These are phyloP conservation scores for Eulimnadia texana DNA, from an alignment of 1,140 invertebrate genomes.

Conservation along the genomic window DNA sequence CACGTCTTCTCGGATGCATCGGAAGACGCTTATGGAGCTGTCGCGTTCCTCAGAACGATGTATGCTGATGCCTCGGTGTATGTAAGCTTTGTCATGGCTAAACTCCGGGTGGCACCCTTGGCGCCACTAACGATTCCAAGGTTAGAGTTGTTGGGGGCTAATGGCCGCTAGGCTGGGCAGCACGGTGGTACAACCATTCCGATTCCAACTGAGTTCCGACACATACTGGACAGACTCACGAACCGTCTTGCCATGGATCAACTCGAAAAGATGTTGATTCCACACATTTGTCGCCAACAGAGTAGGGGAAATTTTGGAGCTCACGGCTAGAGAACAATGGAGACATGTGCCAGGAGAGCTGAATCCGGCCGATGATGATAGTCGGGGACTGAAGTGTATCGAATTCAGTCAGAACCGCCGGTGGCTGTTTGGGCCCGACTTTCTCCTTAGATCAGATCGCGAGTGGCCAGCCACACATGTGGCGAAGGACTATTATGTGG, in stretches of 20 bases:
- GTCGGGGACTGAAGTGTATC: not conserved
- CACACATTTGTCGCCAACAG: slow-evolving; percentile 19
- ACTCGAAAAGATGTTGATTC: slow-evolving; percentile 10
- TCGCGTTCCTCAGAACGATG: slow-evolving; percentile 3
- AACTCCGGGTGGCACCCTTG: slow-evolving; percentile 13
- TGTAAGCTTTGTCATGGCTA: not conserved
- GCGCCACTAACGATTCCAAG: slow-evolving; percentile 13
- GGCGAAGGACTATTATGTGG: no score
- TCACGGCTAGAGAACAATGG: slow-evolving; percentile 16
- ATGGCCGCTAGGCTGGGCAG: slow-evolving; percentile 9
- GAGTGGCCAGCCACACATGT: no score
- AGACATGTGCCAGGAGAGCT: slow-evolving; percentile 17
- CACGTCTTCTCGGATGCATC: slow-evolving; percentile 18
- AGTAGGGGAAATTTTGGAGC: slow-evolving; percentile 20
- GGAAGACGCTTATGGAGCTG: slow-evolving; percentile 14
- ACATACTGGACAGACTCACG: slow-evolving; percentile 27
- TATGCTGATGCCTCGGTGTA: not conserved
- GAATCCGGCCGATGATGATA: slow-evolving; percentile 21
- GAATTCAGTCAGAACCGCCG: not conserved
- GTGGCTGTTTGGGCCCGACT: slow-evolving; percentile 18
- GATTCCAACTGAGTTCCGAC: not conserved
- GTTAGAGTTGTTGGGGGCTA: slow-evolving; percentile 15
- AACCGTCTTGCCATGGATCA: slow-evolving; percentile 24
- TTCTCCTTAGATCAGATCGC: not conserved
- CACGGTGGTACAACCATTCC: not conserved